Evolutionary conservation across 2,888 invertebrate genomes (phyloP), one percentile per base, ranked within the genome.

Genomic region (Altica lythri): DNA sequence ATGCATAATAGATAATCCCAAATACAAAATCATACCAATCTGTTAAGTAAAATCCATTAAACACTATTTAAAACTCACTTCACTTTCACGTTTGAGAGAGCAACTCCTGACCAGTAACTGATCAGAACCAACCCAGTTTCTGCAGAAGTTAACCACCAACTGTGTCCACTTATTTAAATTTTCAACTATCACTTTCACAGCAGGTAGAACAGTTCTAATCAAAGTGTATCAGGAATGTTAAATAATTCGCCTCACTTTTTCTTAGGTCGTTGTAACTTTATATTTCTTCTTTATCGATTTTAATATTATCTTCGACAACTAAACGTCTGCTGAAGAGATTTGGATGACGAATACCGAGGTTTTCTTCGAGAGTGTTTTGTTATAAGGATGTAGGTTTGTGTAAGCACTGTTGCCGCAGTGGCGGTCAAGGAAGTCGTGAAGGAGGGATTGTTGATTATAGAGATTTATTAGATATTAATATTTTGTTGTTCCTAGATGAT

Each of bases 101-200:
- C 48, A 48, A 30, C 22, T 48, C 40, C 49, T 16, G 30, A 19
- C 30, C 34, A 45, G 19, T 18, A 10, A 30, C 12, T 32, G 18
- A 17, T 10, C 44, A 29, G 18, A 18, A 25, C 13, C 27, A 13
- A 42, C 40, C 18, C 25, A 50, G 34, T 37, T 40, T 42, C 51
- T 43, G 22, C 51, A 22, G 18, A 25, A 50, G 47, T 47, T 32
- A 27, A 51, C 38, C 50, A 16, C 42, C 14, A 51, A 55, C 55
- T 55, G 51, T 40, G 6, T 51, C 44, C 44, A 27, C 30, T 12
- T 13, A 19, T 10, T 14, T 8, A 25, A 40, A 22, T 40, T 48
- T 34, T 4, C 13, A 32, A 53, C 57, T 57, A 46, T 57, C 57
- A 53, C 57, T 57, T 57, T 57, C 57, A 57, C 57, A 42, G 9